phyloP scores from a whole-genome alignment of 2,797 vertebrate genomes.

The Cygnus olor region DNA sequence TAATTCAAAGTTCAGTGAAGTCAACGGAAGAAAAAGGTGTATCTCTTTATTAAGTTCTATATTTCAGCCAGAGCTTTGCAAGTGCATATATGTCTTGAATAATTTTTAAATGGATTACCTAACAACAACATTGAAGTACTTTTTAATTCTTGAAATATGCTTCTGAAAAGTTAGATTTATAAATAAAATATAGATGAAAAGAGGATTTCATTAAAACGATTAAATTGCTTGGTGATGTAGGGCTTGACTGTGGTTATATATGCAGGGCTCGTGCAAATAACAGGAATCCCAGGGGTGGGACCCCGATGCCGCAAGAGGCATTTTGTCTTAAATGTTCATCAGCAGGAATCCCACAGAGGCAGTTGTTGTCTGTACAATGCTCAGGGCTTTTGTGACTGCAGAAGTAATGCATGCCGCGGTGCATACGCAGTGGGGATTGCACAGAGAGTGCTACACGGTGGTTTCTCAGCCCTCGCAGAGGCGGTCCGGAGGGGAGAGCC shows the following conservation, averaged over 20 bases:
- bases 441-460: neutral
- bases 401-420: neutral
- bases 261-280: neutral
- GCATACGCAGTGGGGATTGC: neutral
- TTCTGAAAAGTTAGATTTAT: neutral
- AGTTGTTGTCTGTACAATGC: neutral
- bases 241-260: neutral
- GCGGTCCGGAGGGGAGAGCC: neutral
- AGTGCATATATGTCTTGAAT: neutral
- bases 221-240: neutral
- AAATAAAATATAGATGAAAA: neutral
- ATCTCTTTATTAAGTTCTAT: neutral
- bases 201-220: neutral
- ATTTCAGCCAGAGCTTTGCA: slow-evolving; percentile 1
- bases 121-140: neutral
- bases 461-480: neutral
- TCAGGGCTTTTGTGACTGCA: neutral
- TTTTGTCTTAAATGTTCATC: neutral
- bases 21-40: neutral
- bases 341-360: neutral
- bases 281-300: neutral
- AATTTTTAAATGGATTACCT: neutral
- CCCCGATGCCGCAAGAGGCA: neutral
- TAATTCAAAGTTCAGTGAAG: slow-evolving; percentile 3
- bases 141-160: neutral